A percentile compares a stretch with the other conserved stretches of the same genome.
phyloP scores from a whole-genome alignment of 2,888 invertebrate species.

The Selenia dentaria region DNA sequence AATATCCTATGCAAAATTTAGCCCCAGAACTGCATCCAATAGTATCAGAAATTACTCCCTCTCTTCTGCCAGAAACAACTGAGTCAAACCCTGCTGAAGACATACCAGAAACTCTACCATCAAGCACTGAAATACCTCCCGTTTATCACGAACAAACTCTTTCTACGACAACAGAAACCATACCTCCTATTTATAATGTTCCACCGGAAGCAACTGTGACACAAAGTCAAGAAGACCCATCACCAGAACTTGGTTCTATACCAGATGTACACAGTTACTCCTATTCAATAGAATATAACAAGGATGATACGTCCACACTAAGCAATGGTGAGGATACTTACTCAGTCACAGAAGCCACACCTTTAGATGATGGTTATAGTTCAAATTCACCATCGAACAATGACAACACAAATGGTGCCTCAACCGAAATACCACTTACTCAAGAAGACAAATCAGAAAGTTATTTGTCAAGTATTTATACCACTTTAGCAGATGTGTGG shows the following conservation, averaged over 20 bases:
- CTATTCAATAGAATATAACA: background rate
- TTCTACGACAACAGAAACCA: constrained; percentile 35
- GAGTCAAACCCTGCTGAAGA: constrained; percentile 3
- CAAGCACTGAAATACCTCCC: constrained; percentile 21
- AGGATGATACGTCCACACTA: constrained; percentile 8
- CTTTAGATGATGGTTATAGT: constrained; percentile 14
- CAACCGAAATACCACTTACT: constrained; percentile 33
- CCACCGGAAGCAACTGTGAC: constrained; percentile 21
- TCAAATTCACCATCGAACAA: constrained; percentile 7
- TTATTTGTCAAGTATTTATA: constrained; percentile 61
- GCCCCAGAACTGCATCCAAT: background rate
- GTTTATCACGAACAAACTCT: constrained; percentile 17
- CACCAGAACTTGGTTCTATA: background rate
- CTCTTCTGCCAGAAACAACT: constrained; percentile 1
- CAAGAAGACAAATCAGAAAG: constrained; percentile 45
- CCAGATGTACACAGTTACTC: constrained; percentile 7
- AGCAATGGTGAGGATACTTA: constrained; percentile 15
- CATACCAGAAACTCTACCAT: constrained; percentile 7
- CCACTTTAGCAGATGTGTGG: constrained; percentile 66
- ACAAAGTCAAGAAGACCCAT: constrained; percentile 1
- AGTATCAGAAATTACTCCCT: constrained; percentile 8
- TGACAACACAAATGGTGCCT: constrained; percentile 25
- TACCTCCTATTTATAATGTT: constrained; percentile 33
- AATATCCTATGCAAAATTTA: background rate
- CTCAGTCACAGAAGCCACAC: constrained; percentile 28